Conservation (phyloP, 2,797 vertebrate genomes). For the Paratrypauchen microcephalus region DNA sequence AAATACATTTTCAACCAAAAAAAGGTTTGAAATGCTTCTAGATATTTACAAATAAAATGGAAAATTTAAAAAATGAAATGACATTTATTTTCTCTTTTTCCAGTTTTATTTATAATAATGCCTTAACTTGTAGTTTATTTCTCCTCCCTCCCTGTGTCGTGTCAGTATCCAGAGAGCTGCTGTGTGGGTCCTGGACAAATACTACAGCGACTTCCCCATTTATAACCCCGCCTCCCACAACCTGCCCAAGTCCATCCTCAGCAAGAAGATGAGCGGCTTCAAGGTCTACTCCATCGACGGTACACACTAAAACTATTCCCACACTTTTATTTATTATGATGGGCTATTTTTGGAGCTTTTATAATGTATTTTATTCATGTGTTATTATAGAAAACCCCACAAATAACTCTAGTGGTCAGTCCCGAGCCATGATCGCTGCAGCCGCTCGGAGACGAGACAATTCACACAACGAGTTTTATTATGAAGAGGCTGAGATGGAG, state of each 20-base stretch:
- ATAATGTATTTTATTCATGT: neutral
- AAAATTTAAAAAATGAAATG: too few species aligned
- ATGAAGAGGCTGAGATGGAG: constrained; percentile 93
- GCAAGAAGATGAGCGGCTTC: constrained; percentile 93
- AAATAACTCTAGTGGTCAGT: constrained; percentile 87
- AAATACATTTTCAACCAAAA: too few species aligned
- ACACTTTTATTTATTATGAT: too few species aligned
- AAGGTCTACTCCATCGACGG: constrained; percentile 94
- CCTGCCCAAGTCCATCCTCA: constrained; percentile 92
- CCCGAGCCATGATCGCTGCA: constrained; percentile 87
- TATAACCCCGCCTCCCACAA: constrained; percentile 93
- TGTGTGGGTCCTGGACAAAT: constrained; percentile 91
- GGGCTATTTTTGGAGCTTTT: constrained; percentile 37
- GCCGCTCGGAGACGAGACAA: constrained; percentile 87
- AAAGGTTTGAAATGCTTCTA: too few species aligned
- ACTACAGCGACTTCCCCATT: constrained; percentile 93
- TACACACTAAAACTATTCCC: neutral
- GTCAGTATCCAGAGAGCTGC: constrained; percentile 91
- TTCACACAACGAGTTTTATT: constrained; percentile 92
- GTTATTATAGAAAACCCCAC: constrained; percentile 83
- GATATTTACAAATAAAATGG: too few species aligned
- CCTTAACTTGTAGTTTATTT: too few species aligned
- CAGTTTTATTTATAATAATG: too few species aligned
- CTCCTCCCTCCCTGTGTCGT: constrained; percentile 13
- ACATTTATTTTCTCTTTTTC: too few species aligned